Conservation (phyloP, 1,140 invertebrate species). For the Calephelis nemesis region DNA sequence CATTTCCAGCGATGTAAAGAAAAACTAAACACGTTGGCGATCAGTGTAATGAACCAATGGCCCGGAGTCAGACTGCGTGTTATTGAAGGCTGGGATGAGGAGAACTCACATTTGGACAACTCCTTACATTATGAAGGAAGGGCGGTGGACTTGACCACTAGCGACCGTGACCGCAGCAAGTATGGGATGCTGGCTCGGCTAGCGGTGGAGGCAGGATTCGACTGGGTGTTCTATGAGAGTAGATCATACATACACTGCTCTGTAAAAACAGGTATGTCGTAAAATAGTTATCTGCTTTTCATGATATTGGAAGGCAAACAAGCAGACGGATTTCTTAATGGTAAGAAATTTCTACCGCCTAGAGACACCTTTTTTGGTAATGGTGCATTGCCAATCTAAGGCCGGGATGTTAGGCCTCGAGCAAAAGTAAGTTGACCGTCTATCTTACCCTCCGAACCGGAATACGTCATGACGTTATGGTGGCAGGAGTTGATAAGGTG, state of each 20-base stretch:
- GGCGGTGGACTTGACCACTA: slow-evolving; percentile 96
- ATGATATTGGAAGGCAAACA: too few relatives aligned
- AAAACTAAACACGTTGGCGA: slow-evolving; percentile 95
- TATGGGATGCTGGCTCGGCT: slow-evolving; percentile 97
- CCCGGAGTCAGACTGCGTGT: slow-evolving; percentile 94
- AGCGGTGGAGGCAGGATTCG: slow-evolving; percentile 98
- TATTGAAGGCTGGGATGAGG: slow-evolving; percentile 97
- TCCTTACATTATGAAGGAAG: slow-evolving; percentile 97
- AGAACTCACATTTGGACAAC: slow-evolving; percentile 87
- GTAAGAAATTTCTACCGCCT: too few relatives aligned
- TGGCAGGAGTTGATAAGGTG: too few relatives aligned
- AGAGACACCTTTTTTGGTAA: too few relatives aligned
- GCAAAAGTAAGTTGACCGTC: too few relatives aligned
- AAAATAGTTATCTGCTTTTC: too few relatives aligned
- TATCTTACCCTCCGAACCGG: too few relatives aligned
- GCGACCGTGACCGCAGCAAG: slow-evolving; percentile 94
- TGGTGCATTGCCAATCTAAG: too few relatives aligned
- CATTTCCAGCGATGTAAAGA: slow-evolving; percentile 94
- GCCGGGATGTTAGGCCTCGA: too few relatives aligned
- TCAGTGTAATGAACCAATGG: slow-evolving; percentile 99
- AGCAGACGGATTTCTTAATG: too few relatives aligned
- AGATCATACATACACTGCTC: slow-evolving; percentile 97
- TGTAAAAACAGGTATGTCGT: slow-evolving; percentile 94
- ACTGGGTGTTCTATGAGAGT: slow-evolving; percentile 98
- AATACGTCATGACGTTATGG: too few relatives aligned